phyloP scores from a whole-genome alignment of 2,797 vertebrate genomes.

The Tokudaia muenninki region DNA sequence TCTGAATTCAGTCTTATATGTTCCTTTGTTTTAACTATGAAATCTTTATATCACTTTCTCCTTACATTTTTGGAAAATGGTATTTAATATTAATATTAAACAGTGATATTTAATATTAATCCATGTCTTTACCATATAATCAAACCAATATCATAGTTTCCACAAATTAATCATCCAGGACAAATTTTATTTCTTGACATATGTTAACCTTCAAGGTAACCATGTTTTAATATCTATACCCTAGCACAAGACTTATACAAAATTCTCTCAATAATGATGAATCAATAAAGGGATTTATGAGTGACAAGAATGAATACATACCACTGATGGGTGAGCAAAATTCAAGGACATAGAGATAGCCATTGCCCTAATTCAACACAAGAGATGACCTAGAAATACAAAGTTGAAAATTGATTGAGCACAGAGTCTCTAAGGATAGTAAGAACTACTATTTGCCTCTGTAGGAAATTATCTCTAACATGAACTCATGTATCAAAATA shows the following conservation, averaged over 20 bases:
- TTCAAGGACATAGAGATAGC: background rate
- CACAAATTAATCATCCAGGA: background rate
- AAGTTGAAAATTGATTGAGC: conserved; percentile 35
- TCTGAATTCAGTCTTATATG: background rate
- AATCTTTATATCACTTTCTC: background rate
- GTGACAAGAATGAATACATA: background rate
- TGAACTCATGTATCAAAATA: conserved; percentile 66
- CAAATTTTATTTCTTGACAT: background rate
- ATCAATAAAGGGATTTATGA: background rate
- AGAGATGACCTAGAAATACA: background rate
- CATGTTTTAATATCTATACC: background rate
- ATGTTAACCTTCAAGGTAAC: background rate
- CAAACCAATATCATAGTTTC: background rate
- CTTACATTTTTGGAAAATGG: background rate
- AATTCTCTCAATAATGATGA: background rate
- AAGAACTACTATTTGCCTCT: conserved; percentile 47
- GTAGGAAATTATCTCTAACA: conserved; percentile 60
- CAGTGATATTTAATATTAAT: background rate
- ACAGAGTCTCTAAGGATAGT: conserved; percentile 59
- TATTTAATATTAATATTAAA: background rate
- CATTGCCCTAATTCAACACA: background rate
- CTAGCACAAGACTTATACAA: background rate
- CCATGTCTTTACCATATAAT: background rate
- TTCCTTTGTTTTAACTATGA: background rate
- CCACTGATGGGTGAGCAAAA: background rate